These are phyloP conservation scores for Hyperoplus lanceolatus DNA, from an alignment of 2,797 vertebrate genomes.

Conservation along the genomic window DNA sequence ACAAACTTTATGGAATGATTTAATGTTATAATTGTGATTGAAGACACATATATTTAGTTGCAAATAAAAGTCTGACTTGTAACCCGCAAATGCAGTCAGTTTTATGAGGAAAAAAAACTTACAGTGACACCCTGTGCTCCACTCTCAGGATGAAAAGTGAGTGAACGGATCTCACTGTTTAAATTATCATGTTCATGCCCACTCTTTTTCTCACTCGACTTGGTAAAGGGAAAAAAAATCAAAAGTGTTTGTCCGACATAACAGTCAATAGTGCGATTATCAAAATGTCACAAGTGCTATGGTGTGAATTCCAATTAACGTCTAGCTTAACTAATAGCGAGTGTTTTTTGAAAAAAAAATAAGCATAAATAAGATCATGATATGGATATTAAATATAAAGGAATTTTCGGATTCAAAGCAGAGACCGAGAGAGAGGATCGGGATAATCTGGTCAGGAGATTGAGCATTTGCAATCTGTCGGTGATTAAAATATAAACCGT, in stretches of 20 bases:
- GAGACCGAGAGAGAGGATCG: neutral
- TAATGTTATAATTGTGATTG: neutral
- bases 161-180: slow-evolving; percentile 86
- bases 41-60: neutral
- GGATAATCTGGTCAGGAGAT: slow-evolving; percentile 50
- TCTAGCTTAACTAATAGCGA: slow-evolving; percentile 75
- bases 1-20: neutral
- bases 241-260: slow-evolving; percentile 85
- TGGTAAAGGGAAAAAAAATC: slow-evolving; percentile 67
- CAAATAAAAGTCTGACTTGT: slow-evolving; percentile 29
- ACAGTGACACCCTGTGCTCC: slow-evolving; percentile 70
- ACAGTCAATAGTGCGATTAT: slow-evolving; percentile 86
- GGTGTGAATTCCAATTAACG: slow-evolving; percentile 85
- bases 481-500: slow-evolving; percentile 38
- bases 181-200: slow-evolving; percentile 86
- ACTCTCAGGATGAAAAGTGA: slow-evolving; percentile 79
- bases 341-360: slow-evolving; percentile 34
- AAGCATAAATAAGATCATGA: slow-evolving; percentile 49
- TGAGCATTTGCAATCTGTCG: slow-evolving; percentile 58
- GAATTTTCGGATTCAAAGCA: slow-evolving; percentile 19
- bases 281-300: slow-evolving; percentile 85
- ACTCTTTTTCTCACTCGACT: slow-evolving; percentile 87
- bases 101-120: slow-evolving; percentile 61
- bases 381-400: slow-evolving; percentile 34
- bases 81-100: slow-evolving; percentile 25